Conservation (phyloP, 2,888 invertebrate genomes). For the Cerceris ruficornis region DNA sequence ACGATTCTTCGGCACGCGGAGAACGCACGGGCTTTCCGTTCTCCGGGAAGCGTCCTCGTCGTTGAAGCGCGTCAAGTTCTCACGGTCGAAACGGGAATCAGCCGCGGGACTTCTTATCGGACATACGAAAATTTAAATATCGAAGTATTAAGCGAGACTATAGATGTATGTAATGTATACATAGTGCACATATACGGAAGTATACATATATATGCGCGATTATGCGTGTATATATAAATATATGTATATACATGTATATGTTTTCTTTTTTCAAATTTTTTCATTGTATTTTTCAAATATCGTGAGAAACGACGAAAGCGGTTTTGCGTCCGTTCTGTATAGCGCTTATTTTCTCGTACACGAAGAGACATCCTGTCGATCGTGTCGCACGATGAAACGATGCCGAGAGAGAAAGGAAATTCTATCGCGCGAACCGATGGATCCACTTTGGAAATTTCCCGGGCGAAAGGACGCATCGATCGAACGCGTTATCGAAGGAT, state of each 20-base stretch:
- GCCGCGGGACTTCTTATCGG: background rate
- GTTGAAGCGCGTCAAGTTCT: background rate
- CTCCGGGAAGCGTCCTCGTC: background rate
- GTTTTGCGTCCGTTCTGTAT: constrained; percentile 17
- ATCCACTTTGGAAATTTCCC: background rate
- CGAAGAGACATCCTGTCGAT: background rate
- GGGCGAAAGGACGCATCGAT: background rate
- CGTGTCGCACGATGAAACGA: background rate
- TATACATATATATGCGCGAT: constrained; percentile 62
- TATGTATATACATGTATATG: constrained; percentile 40
- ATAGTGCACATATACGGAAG: constrained; percentile 59
- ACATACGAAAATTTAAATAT: constrained; percentile 15
- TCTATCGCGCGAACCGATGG: background rate
- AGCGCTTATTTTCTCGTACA: constrained; percentile 32
- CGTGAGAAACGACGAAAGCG: constrained; percentile 38
- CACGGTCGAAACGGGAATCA: background rate
- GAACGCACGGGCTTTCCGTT: background rate
- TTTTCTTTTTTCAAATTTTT: constrained; percentile 65
- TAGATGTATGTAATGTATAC: constrained; percentile 69
- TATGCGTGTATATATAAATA: constrained; percentile 55
- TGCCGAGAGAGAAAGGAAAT: background rate
- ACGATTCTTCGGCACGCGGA: background rate
- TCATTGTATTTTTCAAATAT: constrained; percentile 74
- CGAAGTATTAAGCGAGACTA: constrained; percentile 71
- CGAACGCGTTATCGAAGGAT: background rate